These are phyloP conservation scores for Mus spicilegus DNA, from an alignment of 2,113 vertebrate genomes.

Conservation along the genomic window DNA sequence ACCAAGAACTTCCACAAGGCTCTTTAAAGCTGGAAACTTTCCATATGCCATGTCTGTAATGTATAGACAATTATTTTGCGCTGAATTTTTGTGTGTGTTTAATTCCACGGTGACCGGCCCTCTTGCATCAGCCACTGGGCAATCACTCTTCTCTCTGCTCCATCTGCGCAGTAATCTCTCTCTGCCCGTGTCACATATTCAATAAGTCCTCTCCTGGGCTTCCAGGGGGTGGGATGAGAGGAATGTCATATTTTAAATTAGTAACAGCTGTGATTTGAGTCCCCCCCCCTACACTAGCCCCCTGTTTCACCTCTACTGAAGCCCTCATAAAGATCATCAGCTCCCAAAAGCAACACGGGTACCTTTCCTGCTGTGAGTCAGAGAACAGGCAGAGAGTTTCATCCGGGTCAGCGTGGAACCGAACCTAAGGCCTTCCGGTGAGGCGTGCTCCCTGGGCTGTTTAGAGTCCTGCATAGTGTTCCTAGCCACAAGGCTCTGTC, in stretches of 20 bases:
- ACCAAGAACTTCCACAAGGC: slow-evolving; percentile 54
- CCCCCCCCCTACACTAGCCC: not conserved
- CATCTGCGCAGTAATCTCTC: slow-evolving; percentile 78
- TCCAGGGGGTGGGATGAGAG: slow-evolving; percentile 9
- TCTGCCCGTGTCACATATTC: slow-evolving; percentile 81
- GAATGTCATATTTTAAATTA: slow-evolving; percentile 72
- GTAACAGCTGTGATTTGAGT: slow-evolving; percentile 71
- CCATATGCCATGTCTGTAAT: slow-evolving; percentile 74
- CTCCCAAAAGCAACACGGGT: not conserved
- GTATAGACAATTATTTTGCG: slow-evolving; percentile 78
- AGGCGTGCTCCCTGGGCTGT: not conserved
- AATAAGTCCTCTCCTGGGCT: slow-evolving; percentile 77
- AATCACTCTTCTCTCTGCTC: slow-evolving; percentile 79
- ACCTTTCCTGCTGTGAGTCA: not conserved
- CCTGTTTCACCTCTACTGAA: slow-evolving; percentile 63
- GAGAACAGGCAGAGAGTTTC: not conserved
- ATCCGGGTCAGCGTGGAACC: not conserved
- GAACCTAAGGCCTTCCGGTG: not conserved
- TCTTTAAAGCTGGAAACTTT: slow-evolving; percentile 66
- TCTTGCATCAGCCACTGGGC: slow-evolving; percentile 79
- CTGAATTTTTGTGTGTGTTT: slow-evolving; percentile 81
- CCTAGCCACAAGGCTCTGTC: not conserved
- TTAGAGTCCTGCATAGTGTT: not conserved
- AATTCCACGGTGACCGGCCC: slow-evolving; percentile 72
- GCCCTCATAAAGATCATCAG: slow-evolving; percentile 1